Percentiles rank a stretch among this genome's conserved stretches.
Evolutionary conservation across 1,140 invertebrate species (phyloP).

Genomic region (Reticulitermes speratus): DNA sequence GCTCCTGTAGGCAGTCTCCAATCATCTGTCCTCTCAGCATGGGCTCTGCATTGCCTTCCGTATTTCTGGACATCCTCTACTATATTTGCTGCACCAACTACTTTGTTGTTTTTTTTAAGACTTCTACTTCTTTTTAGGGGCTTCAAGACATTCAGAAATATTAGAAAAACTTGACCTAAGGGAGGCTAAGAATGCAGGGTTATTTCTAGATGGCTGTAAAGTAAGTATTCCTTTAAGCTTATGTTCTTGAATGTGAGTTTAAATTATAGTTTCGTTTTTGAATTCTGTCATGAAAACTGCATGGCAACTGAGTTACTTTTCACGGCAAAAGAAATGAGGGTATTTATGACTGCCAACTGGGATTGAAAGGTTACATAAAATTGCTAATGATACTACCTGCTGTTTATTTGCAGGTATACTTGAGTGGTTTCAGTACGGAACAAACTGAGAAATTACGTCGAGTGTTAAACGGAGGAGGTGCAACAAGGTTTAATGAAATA

Average conservation of each 20-base stretch:
- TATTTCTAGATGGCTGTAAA: conserved; percentile 82
- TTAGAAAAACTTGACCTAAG: conserved; percentile 61
- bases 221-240: conserved; percentile 54
- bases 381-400: too few species aligned
- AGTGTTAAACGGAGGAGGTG: conserved; percentile 77
- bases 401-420: conserved; percentile 54
- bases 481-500: conserved; percentile 72
- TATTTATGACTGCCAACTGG: too few species aligned
- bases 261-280: neutral
- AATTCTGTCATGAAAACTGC: too few species aligned
- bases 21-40: too few species aligned
- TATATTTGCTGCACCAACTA: too few species aligned
- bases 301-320: too few species aligned
- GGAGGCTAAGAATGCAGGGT: conserved; percentile 66
- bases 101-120: too few species aligned
- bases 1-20: too few species aligned
- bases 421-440: conserved; percentile 62
- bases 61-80: too few species aligned
- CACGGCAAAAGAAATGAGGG: too few species aligned
- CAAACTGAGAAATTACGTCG: conserved; percentile 73
- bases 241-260: neutral
- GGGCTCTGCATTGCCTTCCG: too few species aligned
- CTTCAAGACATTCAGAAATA: conserved; percentile 43
- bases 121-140: neutral
- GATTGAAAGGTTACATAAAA: too few species aligned